phyloP scores from a whole-genome alignment of 2,113 vertebrate genomes.

The Datnioides undecimradiatus region DNA sequence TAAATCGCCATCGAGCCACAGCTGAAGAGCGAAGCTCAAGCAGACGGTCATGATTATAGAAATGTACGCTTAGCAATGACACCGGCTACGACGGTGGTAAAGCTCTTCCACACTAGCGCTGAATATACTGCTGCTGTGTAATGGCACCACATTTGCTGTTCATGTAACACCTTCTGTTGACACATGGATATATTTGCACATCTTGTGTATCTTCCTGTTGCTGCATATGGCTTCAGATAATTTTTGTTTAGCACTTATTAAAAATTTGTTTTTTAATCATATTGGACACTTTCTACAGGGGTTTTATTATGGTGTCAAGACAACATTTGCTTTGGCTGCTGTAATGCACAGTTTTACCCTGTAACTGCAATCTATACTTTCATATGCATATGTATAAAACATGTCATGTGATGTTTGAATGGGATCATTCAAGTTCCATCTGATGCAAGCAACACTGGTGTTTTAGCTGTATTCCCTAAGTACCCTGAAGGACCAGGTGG shows the following conservation, averaged over 20 bases:
- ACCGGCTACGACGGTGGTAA: neutral
- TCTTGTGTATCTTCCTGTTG: neutral
- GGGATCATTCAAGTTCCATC: neutral
- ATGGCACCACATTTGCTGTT: neutral
- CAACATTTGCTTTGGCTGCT: too few species aligned
- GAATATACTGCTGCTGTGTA: neutral
- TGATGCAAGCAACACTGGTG: neutral
- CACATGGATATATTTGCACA: neutral
- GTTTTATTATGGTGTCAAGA: neutral
- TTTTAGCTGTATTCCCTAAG: neutral
- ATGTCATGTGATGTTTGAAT: too few species aligned
- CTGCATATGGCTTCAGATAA: neutral
- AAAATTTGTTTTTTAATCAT: neutral
- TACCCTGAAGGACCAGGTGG: neutral
- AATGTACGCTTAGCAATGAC: neutral
- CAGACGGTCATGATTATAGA: neutral
- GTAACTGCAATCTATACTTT: too few species aligned
- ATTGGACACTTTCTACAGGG: neutral
- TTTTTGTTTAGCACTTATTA: neutral
- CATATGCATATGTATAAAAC: too few species aligned
- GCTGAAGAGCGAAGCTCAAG: neutral
- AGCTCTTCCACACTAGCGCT: slow-evolving; percentile 7
- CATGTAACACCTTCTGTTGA: neutral
- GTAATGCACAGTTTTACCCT: too few species aligned
- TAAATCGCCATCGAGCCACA: neutral